These are phyloP conservation scores for Cranoglanis bouderius DNA, from an alignment of 2,113 vertebrate species.

Conservation along the genomic window DNA sequence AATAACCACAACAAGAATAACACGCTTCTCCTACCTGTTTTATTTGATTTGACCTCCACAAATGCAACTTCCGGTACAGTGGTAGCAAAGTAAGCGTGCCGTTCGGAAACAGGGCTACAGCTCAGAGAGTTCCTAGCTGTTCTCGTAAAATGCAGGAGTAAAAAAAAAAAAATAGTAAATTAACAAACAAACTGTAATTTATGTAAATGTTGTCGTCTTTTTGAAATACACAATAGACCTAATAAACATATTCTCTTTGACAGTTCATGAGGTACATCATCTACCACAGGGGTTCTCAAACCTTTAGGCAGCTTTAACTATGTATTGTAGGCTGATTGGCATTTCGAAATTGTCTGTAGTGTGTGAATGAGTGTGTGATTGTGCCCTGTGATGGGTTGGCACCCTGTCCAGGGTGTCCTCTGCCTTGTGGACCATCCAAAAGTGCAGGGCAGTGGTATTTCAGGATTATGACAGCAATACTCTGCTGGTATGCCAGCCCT, in stretches of 20 bases:
- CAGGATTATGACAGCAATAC: no score
- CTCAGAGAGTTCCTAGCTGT: neutral
- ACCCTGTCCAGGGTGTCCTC: no score
- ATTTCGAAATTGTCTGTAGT: no score
- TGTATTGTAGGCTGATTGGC: no score
- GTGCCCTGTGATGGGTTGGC: no score
- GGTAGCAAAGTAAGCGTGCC: neutral
- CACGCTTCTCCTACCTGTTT: neutral
- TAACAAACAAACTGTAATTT: neutral
- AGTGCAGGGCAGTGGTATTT: no score
- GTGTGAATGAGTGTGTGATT: no score
- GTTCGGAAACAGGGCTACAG: neutral
- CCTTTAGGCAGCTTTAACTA: neutral
- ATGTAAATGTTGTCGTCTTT: neutral
- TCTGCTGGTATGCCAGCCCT: neutral
- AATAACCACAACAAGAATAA: neutral
- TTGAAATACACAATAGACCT: neutral
- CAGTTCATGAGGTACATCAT: neutral
- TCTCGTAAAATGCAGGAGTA: neutral
- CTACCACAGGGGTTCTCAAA: neutral
- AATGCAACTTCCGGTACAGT: slow-evolving; percentile 47
- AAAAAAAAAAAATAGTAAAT: neutral
- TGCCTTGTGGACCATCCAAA: no score
- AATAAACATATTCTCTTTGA: neutral
- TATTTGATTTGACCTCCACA: slow-evolving; percentile 65